Base-by-base conservation (phyloP, 2,797 vertebrate genomes). In the Macroramphosus scolopax region DNA sequence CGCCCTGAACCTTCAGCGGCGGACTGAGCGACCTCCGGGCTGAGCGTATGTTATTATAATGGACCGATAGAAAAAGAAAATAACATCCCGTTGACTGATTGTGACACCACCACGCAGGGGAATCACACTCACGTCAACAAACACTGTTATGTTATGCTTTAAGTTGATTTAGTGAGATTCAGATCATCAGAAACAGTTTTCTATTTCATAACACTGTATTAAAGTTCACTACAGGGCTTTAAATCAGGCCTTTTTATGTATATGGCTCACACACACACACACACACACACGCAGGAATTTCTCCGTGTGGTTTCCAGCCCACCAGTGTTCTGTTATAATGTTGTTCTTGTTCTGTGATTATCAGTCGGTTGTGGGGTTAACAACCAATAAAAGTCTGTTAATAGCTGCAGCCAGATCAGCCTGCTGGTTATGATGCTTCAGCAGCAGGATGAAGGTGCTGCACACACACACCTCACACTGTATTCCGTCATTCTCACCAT, bases 201-300 rank as follows among this genome's bases (percentile, higher is more conserved):
- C n/a, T n/a, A n/a, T n/a, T n/a, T n/a, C n/a, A n/a, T n/a, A n/a
- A n/a, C n/a, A n/a, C n/a, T n/a, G n/a, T n/a, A n/a, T n/a, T n/a
- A n/a, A n/a, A 44, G 42, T 50, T 28, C 24, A n/a, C 14, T 15
- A 10, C 6, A 26, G 46, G 36, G 32, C 13, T 65, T 53, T 53
- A 12, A 46, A 53, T 48, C 6, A 31, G 22, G 4, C 5, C 24
- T n/a, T n/a, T 2, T 48, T n/a, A 17, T 28, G 5, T 39, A 14
- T 24, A 3, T 4, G 14, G 8, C 16, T 22, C 7, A 20, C 26
- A 42, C 3, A 16, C 1, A 13, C 10, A 24, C 15, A 22, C 8
- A 63, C n/a, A 33, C 16, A 16, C 16, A 12, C 20, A 41, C 22
- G 10, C 2, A 49, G 4, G 12, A 34, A 11, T 22, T 30, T 17